A percentile compares a stretch with the other conserved stretches of the same genome.
phyloP scores from a whole-genome alignment of 2,888 invertebrate genomes.

The Piscicola geometra region DNA sequence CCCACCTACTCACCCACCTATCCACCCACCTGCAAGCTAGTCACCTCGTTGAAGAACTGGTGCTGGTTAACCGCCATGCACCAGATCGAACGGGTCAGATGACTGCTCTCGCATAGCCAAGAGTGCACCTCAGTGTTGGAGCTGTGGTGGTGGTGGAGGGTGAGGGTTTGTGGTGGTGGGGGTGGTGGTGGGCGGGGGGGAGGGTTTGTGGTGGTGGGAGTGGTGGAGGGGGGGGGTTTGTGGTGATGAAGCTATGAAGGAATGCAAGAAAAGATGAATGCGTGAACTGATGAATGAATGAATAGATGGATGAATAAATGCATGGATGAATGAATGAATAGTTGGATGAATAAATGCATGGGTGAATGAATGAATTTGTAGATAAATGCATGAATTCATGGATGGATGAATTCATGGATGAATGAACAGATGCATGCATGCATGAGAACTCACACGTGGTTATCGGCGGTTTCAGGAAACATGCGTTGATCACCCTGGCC shows the following conservation, averaged over 20 bases:
- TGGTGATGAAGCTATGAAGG: background rate
- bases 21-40: background rate
- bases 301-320: background rate
- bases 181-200: background rate
- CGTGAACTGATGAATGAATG: background rate
- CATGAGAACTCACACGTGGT: conserved; percentile 4
- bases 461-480: background rate
- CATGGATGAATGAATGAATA: too few relatives aligned
- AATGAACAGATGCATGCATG: conserved; percentile 55
- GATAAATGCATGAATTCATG: background rate
- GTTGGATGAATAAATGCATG: background rate
- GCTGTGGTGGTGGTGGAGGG: background rate
- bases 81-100: conserved; percentile 61
- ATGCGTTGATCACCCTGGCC: background rate
- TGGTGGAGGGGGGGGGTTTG: background rate
- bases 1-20: background rate
- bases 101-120: conserved; percentile 56
- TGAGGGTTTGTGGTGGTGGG: background rate
- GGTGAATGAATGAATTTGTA: background rate
- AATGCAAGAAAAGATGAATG: background rate
- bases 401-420: conserved; percentile 53
- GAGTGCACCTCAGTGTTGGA: conserved; percentile 54
- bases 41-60: conserved; percentile 60
- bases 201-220: background rate
- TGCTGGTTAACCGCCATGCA: conserved; percentile 62